These are phyloP conservation scores for Chymomyza procnemis DNA, from an alignment of 2,888 invertebrate species.

Conservation along the genomic window DNA sequence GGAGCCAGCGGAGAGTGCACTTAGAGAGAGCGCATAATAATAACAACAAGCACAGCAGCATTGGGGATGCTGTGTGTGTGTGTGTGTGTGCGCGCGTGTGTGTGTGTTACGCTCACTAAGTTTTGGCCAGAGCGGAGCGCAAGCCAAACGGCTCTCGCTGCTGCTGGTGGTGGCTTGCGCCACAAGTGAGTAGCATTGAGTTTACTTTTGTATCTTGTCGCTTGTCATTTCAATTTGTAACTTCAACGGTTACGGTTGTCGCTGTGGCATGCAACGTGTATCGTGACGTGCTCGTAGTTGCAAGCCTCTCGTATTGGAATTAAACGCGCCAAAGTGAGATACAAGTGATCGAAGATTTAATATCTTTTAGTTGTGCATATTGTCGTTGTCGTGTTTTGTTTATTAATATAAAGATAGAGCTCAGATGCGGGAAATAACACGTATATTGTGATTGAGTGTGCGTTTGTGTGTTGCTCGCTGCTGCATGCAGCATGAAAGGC, in stretches of 20 bases:
- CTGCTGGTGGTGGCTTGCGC: slow-evolving; percentile 30
- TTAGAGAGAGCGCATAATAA: slow-evolving; percentile 25
- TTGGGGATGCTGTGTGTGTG: slow-evolving; percentile 62
- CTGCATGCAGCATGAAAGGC: slow-evolving; percentile 8
- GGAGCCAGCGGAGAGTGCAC: slow-evolving; percentile 16
- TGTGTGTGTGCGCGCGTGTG: slow-evolving; percentile 1
- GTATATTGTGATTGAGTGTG: background rate
- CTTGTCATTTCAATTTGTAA: slow-evolving; percentile 43
- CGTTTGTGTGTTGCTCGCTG: background rate
- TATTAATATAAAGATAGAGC: background rate
- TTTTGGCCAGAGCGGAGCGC: slow-evolving; percentile 15
- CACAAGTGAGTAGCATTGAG: slow-evolving; percentile 37
- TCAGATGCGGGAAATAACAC: background rate
- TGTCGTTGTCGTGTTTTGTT: background rate
- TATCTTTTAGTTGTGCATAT: slow-evolving; percentile 18
- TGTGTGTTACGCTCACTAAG: slow-evolving; percentile 18
- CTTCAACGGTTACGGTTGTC: slow-evolving; percentile 37
- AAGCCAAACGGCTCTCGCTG: background rate
- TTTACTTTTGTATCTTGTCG: background rate
- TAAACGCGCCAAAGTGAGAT: slow-evolving; percentile 29
- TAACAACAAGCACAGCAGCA: slow-evolving; percentile 33
- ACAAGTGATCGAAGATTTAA: slow-evolving; percentile 26
- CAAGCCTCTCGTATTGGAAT: slow-evolving; percentile 1
- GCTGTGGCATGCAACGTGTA: background rate
- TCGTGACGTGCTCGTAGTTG: slow-evolving; percentile 11